Base-by-base conservation (phyloP, 2,888 invertebrate genomes). In the Gasteruption jaculator region DNA sequence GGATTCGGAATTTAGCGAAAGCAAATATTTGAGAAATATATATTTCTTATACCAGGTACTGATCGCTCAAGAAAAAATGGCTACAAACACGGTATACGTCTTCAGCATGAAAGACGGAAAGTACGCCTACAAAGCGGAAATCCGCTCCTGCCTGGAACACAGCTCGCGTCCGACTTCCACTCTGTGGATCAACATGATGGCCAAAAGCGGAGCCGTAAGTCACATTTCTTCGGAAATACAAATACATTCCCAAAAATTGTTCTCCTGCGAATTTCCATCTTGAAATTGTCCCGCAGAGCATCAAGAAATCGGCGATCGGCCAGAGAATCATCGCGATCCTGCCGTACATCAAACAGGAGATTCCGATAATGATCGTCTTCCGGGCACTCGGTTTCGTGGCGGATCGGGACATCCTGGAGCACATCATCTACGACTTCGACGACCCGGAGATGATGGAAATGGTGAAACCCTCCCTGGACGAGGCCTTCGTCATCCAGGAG, bases 361-460 rank as follows among this genome's bases (percentile, higher is more conserved):
- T 99, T 58, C 99, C 99, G 0, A 95, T 99, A 43, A 99, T 99
- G 89, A 95, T 99, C 66, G 97, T 99, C 2, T 99, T 99, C 70
- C 81, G 97, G 68, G 99, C 97, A n/a, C 75, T 95, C 45, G 97
- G 99, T 22, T 99, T 99, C 74, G 99, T 99, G 29, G 96, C 99
- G 6, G 99, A 99, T 73, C 81, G 99, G 63, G 99, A 99, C 74
- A 99, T 99, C 61, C 76, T 99, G 15, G 99, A 99, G 68, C 99
- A 99, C 64, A 99, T 99, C 48, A 99, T 99, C 61, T 99, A 99
- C 71, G 99, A 99, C 68, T 99, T 99, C 74, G 96, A 99, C 72
- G 99, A 99, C 74, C 97, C 95, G 5, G 99, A 99, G 77, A 97
- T 99, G 96, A 99, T 99, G 97, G 99, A 99, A 80, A 97, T 99